These are phyloP conservation scores for Orchesella cincta DNA, from an alignment of 1,140 invertebrate species.

Conservation along the genomic window DNA sequence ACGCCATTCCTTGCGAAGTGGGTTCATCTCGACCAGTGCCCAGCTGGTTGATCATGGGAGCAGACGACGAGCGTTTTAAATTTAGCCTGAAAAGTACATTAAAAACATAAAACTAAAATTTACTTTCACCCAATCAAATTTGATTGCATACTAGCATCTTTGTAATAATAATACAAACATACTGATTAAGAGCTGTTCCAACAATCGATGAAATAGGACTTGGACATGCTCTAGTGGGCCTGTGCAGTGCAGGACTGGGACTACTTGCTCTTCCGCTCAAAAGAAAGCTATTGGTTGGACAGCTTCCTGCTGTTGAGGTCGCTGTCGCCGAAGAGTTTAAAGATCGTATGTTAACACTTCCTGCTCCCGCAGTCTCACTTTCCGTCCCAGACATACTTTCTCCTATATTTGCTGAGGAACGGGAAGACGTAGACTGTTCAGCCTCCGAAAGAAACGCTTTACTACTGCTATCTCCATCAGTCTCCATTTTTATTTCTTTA, in stretches of 20 bases:
- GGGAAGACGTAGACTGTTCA: no score
- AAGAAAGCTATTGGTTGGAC: slow-evolving; percentile 3
- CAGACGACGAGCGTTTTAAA: slow-evolving; percentile 50
- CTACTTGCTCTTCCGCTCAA: slow-evolving; percentile 2
- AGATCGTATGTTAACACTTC: neutral
- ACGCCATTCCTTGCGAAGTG: neutral
- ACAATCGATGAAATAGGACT: slow-evolving; percentile 50
- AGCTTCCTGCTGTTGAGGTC: neutral
- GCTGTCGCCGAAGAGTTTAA: neutral
- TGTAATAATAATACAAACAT: slow-evolving; percentile 30
- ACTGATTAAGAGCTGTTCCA: slow-evolving; percentile 46
- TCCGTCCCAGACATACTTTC: neutral
- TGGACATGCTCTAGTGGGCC: slow-evolving; percentile 34
- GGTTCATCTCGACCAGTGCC: slow-evolving; percentile 29
- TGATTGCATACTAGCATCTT: slow-evolving; percentile 6
- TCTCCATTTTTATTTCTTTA: slow-evolving; percentile 12
- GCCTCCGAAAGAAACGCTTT: slow-evolving; percentile 5
- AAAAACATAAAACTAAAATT: neutral
- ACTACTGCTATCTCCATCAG: neutral
- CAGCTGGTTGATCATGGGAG: slow-evolving; percentile 50
- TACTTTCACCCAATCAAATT: neutral
- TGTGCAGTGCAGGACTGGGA: slow-evolving; percentile 12
- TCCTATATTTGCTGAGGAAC: no score
- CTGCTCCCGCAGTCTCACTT: neutral
- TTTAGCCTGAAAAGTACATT: slow-evolving; percentile 42